Base-by-base conservation (phyloP, 2,797 vertebrate species). In the Nyctalus aviator region DNA sequence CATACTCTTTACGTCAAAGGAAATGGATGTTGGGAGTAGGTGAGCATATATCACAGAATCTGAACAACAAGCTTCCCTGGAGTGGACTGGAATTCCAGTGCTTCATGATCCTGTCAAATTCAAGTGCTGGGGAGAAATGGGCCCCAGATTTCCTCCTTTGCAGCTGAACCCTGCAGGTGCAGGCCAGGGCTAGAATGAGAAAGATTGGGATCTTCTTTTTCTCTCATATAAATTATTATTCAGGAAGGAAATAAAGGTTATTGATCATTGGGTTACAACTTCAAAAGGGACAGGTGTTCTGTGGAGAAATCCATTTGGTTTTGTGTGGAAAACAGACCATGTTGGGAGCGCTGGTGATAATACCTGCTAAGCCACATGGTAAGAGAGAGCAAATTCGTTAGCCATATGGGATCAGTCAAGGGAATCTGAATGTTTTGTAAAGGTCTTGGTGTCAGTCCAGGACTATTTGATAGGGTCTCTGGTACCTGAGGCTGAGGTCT, bases 271-370 rank as follows among this genome's bases (percentile, higher is more conserved):
- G 77, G 35, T 72, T 82, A 82, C 27, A 75, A 30, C 79, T 94
- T 95, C 87, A 90, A 78, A 96, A 85, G 81, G 53, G 96, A 83
- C 81, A 95, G 73, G 91, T 87, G 87, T 78, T 84, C 68, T 81
- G 13, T 50, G 64, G 53, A 86, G 30, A 93, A 91, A 81, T 81
- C 25, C 20, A 32, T 90, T 89, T 88, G 68, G 32, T 77, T 94
- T 91, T 66, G 35, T 57, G 30, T 50, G 41, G 21, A 87, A 72
- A 94, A 88, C 68, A 90, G 55, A 81, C 30, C 27, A 32, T 41
- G 21, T 37, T 30, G 35, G 81, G 21, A 86, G 68, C 0, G 2
- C 62, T 4, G 71, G 55, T 30, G 66, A 66, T 68, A 75, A 79
- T 32, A 50, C 13, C 27, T 50, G 35, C 83, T 78, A 77, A 95